Base-by-base conservation (phyloP, 2,113 vertebrate genomes). In the Gorsachius goisagi region DNA sequence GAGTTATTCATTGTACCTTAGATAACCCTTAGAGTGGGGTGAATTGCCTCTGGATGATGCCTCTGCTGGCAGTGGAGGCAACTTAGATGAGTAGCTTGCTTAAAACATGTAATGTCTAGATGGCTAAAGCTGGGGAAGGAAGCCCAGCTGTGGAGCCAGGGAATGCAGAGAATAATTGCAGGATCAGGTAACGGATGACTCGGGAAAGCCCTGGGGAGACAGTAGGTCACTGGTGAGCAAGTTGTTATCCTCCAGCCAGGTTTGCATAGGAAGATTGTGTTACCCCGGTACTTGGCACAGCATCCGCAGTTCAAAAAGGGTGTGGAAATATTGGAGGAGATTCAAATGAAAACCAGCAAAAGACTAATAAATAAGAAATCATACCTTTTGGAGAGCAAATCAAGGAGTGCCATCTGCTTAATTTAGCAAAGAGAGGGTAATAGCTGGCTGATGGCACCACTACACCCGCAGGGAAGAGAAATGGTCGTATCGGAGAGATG, bases 401-500 rank as follows among this genome's bases (percentile, higher is more conserved):
- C 66, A 41, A 72, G 53, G 74, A 58, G 32, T 18, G 22, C 15
- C 58, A 62, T 79, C 74, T 85, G 67, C 77, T 94, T 50, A 69
- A 82, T 87, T 91, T 68, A 85, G 45, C 50, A 45, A 32, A 66
- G 58, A 15, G 20, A 41, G 32, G 59, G 67, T 79, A 76, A 18
- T 53, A 19, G 73, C n/a, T 82, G 74, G 17, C 27, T 91, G 93
- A 45, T 49, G 73, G 56, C 47, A 52, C 78, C n/a, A 20, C 64
- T 39, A 39, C 39, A 50, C 49, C 60, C 50, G 17, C 56, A 49
- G 87, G 45, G 84, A 58, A 60, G 30, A 45, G 49, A 41, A 47
- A 49, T 0, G 2, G 15, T 37, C 1, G 0, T 12, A 7, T 5
- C 9, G 33, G 59, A 72, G 60, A 85, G 4, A 47, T 56, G 74